These are phyloP conservation scores for Episyrphus balteatus DNA, from an alignment of 1,140 invertebrate species.

Conservation along the genomic window DNA sequence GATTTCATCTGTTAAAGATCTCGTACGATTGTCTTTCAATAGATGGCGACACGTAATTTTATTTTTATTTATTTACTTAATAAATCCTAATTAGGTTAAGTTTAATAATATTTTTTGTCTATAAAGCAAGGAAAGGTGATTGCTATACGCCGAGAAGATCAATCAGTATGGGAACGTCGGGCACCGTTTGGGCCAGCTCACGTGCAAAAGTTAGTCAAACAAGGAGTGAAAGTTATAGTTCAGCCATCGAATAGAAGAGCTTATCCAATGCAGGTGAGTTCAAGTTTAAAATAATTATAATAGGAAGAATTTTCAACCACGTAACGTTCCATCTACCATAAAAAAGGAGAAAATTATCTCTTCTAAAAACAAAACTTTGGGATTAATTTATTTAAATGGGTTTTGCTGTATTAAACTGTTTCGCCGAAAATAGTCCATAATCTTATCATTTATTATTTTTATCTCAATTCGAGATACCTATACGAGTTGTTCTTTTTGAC, in stretches of 20 bases:
- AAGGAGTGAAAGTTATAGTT: conserved; percentile 89
- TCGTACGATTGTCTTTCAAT: conserved; percentile 3
- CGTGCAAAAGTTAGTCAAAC: conserved; percentile 73
- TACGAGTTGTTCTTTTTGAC: too few relatives aligned
- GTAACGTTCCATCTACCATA: too few relatives aligned
- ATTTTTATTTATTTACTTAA: neutral
- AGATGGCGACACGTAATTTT: conserved; percentile 21
- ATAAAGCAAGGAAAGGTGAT: conserved; percentile 50
- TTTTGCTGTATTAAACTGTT: too few relatives aligned
- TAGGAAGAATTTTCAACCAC: too few relatives aligned
- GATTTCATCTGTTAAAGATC: conserved; percentile 3
- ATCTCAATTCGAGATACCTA: too few relatives aligned
- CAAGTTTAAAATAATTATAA: neutral
- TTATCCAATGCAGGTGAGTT: conserved; percentile 82
- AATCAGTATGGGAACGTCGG: conserved; percentile 95
- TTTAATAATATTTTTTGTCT: neutral
- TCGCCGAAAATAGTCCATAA: too few relatives aligned
- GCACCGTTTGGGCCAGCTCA: conserved; percentile 89
- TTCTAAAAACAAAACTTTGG: too few relatives aligned
- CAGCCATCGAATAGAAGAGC: conserved; percentile 96
- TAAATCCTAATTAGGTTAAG: too few relatives aligned
- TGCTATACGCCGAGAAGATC: conserved; percentile 82
- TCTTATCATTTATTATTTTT: too few relatives aligned
- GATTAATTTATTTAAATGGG: too few relatives aligned
- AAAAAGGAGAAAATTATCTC: too few relatives aligned